Conservation (phyloP, 2,113 vertebrate genomes). For the Cinclus cinclus region DNA sequence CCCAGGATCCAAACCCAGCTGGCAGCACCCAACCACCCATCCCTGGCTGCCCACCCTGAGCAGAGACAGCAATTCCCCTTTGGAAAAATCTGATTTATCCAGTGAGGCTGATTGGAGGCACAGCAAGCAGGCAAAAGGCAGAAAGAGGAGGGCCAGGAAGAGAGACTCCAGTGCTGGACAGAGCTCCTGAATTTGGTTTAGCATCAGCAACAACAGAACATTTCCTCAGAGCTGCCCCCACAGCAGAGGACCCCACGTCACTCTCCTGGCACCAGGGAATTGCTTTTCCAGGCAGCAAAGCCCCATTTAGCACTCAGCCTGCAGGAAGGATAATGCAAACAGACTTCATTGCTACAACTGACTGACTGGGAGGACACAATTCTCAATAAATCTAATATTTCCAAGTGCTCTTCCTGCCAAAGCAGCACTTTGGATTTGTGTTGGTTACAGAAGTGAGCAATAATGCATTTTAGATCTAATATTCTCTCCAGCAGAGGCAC, state of each 20-base stretch:
- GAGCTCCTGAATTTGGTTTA: neutral
- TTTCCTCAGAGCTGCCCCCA: neutral
- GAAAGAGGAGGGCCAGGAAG: neutral
- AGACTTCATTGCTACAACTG: neutral
- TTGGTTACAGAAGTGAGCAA: neutral
- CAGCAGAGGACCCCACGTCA: neutral
- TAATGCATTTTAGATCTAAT: slow-evolving; percentile 17
- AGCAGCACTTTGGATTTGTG: slow-evolving; percentile 12
- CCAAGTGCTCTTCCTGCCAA: slow-evolving; percentile 20
- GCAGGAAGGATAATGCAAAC: neutral
- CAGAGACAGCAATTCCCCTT: neutral
- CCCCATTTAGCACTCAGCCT: neutral
- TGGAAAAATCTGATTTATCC: neutral
- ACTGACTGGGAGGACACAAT: neutral
- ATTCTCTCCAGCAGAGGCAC: neutral
- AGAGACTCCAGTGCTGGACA: neutral
- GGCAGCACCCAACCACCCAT: neutral
- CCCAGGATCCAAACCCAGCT: neutral
- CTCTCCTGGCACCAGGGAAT: neutral
- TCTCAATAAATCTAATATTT: slow-evolving; percentile 30
- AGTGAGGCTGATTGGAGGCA: neutral
- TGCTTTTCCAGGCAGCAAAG: neutral
- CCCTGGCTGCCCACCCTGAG: neutral
- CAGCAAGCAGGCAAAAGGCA: neutral
- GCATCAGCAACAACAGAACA: neutral